A percentile compares a stretch with the other conserved stretches of the same genome.
These are phyloP conservation scores for Squalus acanthias DNA, from an alignment of 2,797 vertebrate species.

Conservation along the genomic window DNA sequence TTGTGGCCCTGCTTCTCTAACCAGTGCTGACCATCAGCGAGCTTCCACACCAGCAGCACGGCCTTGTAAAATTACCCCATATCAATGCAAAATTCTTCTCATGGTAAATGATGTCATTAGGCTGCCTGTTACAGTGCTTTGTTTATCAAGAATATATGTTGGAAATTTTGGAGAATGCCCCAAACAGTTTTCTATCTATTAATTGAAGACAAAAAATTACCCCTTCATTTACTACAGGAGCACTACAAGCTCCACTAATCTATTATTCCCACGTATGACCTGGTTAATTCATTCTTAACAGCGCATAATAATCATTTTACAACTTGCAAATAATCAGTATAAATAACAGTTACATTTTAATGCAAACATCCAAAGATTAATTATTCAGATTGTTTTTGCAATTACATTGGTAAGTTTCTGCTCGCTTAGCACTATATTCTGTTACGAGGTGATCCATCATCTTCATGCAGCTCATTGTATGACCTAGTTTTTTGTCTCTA, in stretches of 20 bases:
- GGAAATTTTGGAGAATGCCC: neutral
- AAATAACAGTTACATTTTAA: constrained; percentile 18
- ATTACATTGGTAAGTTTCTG: constrained; percentile 13
- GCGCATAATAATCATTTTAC: neutral
- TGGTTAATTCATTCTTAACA: neutral
- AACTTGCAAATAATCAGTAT: neutral
- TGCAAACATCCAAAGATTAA: neutral
- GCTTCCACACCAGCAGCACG: too few species aligned
- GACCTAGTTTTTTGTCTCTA: neutral
- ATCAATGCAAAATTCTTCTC: too few species aligned
- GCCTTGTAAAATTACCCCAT: too few species aligned
- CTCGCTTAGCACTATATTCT: neutral
- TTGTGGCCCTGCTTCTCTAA: too few species aligned
- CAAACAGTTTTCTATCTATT: neutral
- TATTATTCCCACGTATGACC: neutral
- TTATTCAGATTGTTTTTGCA: constrained; percentile 16
- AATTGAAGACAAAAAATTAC: neutral
- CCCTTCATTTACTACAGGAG: neutral
- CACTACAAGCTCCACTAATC: neutral
- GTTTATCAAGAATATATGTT: neutral
- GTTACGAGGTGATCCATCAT: neutral
- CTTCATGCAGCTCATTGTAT: neutral
- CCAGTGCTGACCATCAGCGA: too few species aligned
- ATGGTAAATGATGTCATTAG: too few species aligned
- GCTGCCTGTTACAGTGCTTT: neutral